Evolutionary conservation across 2,113 vertebrate genomes (phyloP).

Genomic region (Corythornis madagascariensis): DNA sequence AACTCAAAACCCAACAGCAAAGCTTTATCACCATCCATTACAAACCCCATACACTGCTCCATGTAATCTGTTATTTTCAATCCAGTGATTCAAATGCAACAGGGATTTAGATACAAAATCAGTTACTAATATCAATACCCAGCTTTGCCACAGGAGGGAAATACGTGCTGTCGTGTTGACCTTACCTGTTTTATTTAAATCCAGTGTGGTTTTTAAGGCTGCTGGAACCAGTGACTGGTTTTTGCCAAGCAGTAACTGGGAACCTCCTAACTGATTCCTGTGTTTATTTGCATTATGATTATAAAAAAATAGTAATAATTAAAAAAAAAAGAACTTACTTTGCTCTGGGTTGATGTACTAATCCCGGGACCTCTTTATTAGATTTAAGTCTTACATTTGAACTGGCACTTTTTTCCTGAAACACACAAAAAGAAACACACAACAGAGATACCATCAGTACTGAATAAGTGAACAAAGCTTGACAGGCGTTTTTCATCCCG

Average conservation of each 20-base stretch:
- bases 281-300: background rate
- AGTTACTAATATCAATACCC: background rate
- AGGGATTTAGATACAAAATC: background rate
- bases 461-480: background rate
- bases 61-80: background rate
- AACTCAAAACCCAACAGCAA: slow-evolving; percentile 2
- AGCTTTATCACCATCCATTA: background rate
- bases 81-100: background rate
- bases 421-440: slow-evolving; percentile 47
- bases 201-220: background rate
- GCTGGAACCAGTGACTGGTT: background rate
- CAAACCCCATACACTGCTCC: fast-evolving
- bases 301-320: background rate
- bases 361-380: slow-evolving; percentile 81
- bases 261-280: background rate
- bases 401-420: slow-evolving; percentile 85
- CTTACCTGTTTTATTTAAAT: background rate
- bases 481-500: background rate
- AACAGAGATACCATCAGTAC: background rate
- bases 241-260: background rate
- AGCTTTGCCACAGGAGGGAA: background rate
- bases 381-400: slow-evolving; percentile 79
- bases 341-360: slow-evolving; percentile 82
- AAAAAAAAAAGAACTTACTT: slow-evolving; percentile 75
- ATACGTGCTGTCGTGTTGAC: background rate